Conservation (phyloP, 1,140 invertebrate species). For the Diorhabda sublineata region DNA sequence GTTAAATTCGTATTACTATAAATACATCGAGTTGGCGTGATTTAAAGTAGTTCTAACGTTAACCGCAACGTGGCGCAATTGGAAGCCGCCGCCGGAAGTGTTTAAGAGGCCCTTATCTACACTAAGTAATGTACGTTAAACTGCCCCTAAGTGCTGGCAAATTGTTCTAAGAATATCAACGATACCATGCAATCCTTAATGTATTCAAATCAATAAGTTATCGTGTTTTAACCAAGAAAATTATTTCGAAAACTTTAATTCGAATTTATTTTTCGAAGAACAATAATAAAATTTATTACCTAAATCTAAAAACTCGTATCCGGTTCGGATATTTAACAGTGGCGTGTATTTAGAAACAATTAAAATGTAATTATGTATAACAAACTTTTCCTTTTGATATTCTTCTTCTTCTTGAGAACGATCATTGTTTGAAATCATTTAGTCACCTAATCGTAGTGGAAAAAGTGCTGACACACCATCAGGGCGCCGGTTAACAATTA, state of each 20-base stretch:
- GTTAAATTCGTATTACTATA: no score
- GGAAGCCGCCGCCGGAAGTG: conserved; percentile 44
- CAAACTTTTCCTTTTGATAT: not conserved
- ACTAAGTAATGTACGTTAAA: conserved; percentile 46
- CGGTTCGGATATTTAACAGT: no score
- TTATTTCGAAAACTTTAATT: no score
- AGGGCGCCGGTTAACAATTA: not conserved
- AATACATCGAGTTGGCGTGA: conserved; percentile 14
- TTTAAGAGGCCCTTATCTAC: conserved; percentile 44
- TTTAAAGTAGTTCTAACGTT: conserved; percentile 14
- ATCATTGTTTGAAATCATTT: conserved; percentile 3
- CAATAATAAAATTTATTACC: no score
- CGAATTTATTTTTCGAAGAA: no score
- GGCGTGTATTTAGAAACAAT: no score
- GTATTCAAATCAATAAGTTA: conserved; percentile 26
- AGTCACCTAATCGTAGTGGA: not conserved
- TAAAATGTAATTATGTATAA: no score
- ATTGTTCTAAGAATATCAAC: conserved; percentile 39
- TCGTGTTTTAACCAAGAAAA: conserved; percentile 15
- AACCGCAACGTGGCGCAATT: conserved; percentile 38
- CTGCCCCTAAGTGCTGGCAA: conserved; percentile 47
- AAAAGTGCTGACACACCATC: not conserved
- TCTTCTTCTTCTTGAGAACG: not conserved
- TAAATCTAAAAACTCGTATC: no score
- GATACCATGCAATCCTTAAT: conserved; percentile 36